Conservation (phyloP, 2,797 vertebrate species). For the Nyctibius grandis region DNA sequence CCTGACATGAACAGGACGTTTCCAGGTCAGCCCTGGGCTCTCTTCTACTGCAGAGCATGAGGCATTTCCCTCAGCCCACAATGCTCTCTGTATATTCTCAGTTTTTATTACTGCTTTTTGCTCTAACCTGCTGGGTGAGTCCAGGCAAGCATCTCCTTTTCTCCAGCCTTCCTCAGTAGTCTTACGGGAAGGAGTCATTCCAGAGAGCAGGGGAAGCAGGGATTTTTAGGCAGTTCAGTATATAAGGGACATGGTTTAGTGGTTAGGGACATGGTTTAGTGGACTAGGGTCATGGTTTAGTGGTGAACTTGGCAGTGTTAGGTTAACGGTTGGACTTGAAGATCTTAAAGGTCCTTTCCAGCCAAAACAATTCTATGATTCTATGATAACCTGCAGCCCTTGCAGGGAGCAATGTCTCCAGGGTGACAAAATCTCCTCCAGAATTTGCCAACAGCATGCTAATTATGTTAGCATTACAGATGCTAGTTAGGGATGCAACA, state of each 20-base stretch:
- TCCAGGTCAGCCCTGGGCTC: not conserved
- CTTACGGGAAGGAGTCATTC: not conserved
- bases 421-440: not conserved
- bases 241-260: too few relatives aligned
- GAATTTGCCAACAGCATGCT: not conserved
- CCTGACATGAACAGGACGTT: not conserved
- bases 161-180: not conserved
- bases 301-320: too few relatives aligned
- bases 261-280: too few relatives aligned
- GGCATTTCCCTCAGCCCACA: not conserved
- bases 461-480: not conserved
- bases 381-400: not conserved
- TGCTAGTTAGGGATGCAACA: not conserved
- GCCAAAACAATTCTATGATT: too few relatives aligned
- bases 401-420: not conserved
- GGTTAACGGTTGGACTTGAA: too few relatives aligned
- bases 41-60: not conserved
- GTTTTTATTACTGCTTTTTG: not conserved
- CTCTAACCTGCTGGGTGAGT: not conserved
- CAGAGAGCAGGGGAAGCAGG: not conserved
- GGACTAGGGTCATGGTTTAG: too few relatives aligned
- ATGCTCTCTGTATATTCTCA: not conserved
- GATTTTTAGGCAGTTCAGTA: not conserved
- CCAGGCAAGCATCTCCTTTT: not conserved
- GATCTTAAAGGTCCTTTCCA: too few relatives aligned